Percentiles rank a stretch among this genome's conserved stretches.
These are phyloP conservation scores for Belonocnema kinseyi DNA, from an alignment of 1,140 invertebrate genomes.

Conservation along the genomic window DNA sequence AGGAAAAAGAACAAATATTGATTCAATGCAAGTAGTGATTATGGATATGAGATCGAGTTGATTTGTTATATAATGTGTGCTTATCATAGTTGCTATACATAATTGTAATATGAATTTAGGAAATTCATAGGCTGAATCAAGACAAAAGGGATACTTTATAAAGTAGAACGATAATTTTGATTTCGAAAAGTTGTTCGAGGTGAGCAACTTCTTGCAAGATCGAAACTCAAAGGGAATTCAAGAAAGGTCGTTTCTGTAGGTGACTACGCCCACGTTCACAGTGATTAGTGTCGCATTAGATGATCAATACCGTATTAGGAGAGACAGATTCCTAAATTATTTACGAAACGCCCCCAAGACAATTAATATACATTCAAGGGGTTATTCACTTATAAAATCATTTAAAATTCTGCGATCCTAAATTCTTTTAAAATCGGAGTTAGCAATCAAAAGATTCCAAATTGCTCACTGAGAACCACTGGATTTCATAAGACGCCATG, in stretches of 20 bases:
- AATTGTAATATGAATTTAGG: background rate
- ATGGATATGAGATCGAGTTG: slow-evolving; percentile 5
- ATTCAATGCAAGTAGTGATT: slow-evolving; percentile 10
- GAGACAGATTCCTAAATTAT: slow-evolving; percentile 36
- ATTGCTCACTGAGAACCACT: no score
- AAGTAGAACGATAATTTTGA: background rate
- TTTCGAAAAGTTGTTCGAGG: background rate
- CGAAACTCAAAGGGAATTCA: slow-evolving; percentile 21
- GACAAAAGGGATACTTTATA: background rate
- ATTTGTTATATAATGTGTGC: background rate
- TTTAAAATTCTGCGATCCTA: no score
- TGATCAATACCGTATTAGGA: slow-evolving; percentile 50
- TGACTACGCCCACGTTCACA: slow-evolving; percentile 49
- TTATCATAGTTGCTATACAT: background rate
- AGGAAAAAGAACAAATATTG: background rate
- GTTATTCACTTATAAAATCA: no score
- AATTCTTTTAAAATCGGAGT: no score
- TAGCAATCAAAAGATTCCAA: no score
- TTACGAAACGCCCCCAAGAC: slow-evolving; percentile 34
- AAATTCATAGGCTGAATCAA: background rate
- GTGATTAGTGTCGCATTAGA: slow-evolving; percentile 49
- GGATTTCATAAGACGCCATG: no score
- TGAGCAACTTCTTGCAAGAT: background rate
- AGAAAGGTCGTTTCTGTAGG: slow-evolving; percentile 34
- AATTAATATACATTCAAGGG: no score